Evolutionary conservation across 2,888 invertebrate species (phyloP), one percentile per base, ranked within the genome.

Genomic region (Lasioglossum oenotherae): DNA sequence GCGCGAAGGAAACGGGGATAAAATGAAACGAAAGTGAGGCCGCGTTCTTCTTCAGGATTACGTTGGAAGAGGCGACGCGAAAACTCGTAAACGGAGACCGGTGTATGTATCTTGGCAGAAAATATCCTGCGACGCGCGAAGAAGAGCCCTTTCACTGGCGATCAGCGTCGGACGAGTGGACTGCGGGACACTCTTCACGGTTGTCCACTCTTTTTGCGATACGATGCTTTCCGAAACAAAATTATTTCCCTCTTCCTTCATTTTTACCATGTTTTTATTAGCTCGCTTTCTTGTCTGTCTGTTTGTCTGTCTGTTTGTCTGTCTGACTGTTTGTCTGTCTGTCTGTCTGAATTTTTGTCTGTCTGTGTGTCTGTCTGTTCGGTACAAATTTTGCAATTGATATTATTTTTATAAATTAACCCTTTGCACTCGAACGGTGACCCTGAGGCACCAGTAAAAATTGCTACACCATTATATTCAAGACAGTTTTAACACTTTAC

Each of bases 31-130:
- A 67, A 67, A 67, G 67, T 35, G 35, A 35, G 19, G 19, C 35
- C 35, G 19, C 67, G 67, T 67, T 35, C 67, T 67, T 67, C 35
- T 67, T 31, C 67, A 8, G 67, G 35, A 19, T 67, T 35, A 67
- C 67, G 35, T 67, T 67, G 16, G 67, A 35, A 67, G 35, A 8
- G 35, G 35, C 31, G 67, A 67, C 67, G 35, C 16, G 67, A 31
- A 35, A 67, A 67, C 67, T 35, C 67, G 35, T 35, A 67, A 67
- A 67, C 35, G 35, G 8, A 1, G 35, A 35, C 35, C 35, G 67
- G 67, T 35, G 67, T 67, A 67, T 35, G 67, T 67, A 67, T 67
- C 64, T 31, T 35, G 16, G 31, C 67, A 67, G 67, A 67, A 35
- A 67, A 35, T 67, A 67, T 67, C 35, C 35, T 67, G 67, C 16